These are phyloP conservation scores for Troglohyphantes excavatus DNA, from an alignment of 2,888 invertebrate species.

Conservation along the genomic window DNA sequence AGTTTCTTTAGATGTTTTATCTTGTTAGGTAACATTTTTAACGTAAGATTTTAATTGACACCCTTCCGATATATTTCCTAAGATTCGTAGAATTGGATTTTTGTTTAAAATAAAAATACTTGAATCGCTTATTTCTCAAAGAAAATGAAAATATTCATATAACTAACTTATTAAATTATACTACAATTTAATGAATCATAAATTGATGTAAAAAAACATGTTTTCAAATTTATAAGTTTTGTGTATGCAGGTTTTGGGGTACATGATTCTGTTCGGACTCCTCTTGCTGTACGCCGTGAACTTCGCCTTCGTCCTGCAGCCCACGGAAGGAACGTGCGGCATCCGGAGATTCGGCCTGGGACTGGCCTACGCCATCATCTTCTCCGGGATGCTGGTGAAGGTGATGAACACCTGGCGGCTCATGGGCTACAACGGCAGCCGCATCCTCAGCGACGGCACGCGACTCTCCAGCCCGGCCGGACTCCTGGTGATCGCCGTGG, in stretches of 20 bases:
- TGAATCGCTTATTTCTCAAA: too few relatives aligned
- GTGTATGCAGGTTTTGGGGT: slow-evolving; percentile 82
- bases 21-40: too few relatives aligned
- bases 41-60: too few relatives aligned
- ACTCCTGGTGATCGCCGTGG: slow-evolving; percentile 82
- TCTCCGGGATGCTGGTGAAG: slow-evolving; percentile 83
- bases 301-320: slow-evolving; percentile 83
- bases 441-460: slow-evolving; percentile 80
- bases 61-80: too few relatives aligned
- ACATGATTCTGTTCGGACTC: slow-evolving; percentile 83
- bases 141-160: too few relatives aligned
- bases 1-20: too few relatives aligned
- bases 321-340: slow-evolving; percentile 82
- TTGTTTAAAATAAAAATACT: too few relatives aligned
- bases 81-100: too few relatives aligned
- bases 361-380: slow-evolving; percentile 83
- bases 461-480: slow-evolving; percentile 82
- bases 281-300: slow-evolving; percentile 83
- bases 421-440: slow-evolving; percentile 77
- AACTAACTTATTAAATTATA: too few relatives aligned
- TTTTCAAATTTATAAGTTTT: too few relatives aligned
- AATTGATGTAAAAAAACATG: too few relatives aligned
- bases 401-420: slow-evolving; percentile 83
- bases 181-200: too few relatives aligned
- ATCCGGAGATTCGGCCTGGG: slow-evolving; percentile 83